These are phyloP conservation scores for Toxonevra muliebris DNA, from an alignment of 2,888 invertebrate genomes.

Conservation along the genomic window DNA sequence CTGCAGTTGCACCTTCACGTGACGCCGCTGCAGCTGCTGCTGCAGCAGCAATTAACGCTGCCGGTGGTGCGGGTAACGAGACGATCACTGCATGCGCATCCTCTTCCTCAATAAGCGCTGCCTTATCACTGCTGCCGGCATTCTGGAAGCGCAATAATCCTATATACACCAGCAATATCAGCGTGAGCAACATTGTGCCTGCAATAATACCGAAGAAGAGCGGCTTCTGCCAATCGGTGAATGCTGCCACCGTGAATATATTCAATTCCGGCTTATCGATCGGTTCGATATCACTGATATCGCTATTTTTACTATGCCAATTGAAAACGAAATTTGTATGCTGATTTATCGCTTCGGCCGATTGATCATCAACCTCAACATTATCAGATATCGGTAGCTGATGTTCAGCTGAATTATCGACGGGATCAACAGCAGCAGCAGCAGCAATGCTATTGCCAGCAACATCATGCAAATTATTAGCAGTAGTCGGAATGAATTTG, in stretches of 20 bases:
- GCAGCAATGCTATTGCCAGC: constrained; percentile 1
- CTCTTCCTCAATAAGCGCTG: constrained; percentile 51
- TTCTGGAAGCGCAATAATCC: constrained; percentile 46
- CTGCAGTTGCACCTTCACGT: constrained; percentile 32
- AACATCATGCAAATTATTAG: constrained; percentile 19
- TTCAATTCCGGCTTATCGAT: constrained; percentile 47
- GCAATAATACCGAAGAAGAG: constrained; percentile 50
- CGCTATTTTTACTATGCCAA: constrained; percentile 47
- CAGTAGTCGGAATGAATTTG: neutral
- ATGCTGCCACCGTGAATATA: constrained; percentile 44
- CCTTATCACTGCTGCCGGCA: constrained; percentile 47
- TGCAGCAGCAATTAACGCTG: constrained; percentile 33
- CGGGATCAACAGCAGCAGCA: constrained; percentile 35
- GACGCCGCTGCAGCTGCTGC: constrained; percentile 32
- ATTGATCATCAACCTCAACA: constrained; percentile 33
- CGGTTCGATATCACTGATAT: constrained; percentile 49
- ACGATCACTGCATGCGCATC: constrained; percentile 44
- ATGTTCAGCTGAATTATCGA: constrained; percentile 32
- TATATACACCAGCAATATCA: constrained; percentile 46
- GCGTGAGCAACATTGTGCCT: constrained; percentile 46
- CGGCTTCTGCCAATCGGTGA: constrained; percentile 52
- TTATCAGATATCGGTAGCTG: neutral
- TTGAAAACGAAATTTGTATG: constrained; percentile 50
- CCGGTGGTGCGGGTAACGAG: constrained; percentile 43
- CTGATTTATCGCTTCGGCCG: constrained; percentile 44